Evolutionary conservation across 1,140 invertebrate genomes (phyloP).

Genomic region (Ceratina japonica): DNA sequence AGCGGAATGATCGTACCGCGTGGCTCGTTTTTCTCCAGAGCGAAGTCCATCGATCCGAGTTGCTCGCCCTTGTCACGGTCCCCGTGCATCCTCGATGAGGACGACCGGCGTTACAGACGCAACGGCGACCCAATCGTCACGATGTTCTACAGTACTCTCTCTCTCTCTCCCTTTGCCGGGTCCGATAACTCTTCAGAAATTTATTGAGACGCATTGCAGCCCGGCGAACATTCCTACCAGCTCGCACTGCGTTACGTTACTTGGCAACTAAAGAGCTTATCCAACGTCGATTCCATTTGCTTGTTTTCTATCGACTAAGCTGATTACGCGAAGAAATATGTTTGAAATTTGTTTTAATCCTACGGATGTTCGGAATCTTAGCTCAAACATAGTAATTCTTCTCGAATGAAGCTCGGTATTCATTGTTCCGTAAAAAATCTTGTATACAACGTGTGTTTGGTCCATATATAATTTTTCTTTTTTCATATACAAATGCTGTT

Average conservation of each 20-base stretch:
- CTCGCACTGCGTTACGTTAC: background rate
- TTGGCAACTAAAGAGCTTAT: conserved; percentile 1
- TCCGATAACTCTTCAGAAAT: conserved; percentile 25
- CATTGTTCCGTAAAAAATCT: too few species aligned
- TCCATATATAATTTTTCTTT: too few species aligned
- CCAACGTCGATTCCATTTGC: background rate
- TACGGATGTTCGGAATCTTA: too few species aligned
- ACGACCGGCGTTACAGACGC: conserved; percentile 14
- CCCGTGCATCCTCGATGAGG: conserved; percentile 57
- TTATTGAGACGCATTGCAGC: conserved; percentile 31
- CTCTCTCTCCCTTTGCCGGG: background rate
- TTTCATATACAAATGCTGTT: too few species aligned
- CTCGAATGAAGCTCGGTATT: too few species aligned
- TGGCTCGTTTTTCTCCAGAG: conserved; percentile 58
- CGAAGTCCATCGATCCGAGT: conserved; percentile 55
- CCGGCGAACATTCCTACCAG: background rate
- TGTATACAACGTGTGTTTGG: too few species aligned
- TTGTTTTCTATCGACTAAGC: background rate
- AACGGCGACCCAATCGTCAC: conserved; percentile 2
- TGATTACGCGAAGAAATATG: background rate
- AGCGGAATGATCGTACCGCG: conserved; percentile 54
- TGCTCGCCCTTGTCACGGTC: conserved; percentile 32
- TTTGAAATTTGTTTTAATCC: too few species aligned
- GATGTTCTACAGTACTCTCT: background rate
- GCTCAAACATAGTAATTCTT: too few species aligned